phyloP scores from a whole-genome alignment of 2,888 invertebrate genomes.

The Dermolepida albohirtum region DNA sequence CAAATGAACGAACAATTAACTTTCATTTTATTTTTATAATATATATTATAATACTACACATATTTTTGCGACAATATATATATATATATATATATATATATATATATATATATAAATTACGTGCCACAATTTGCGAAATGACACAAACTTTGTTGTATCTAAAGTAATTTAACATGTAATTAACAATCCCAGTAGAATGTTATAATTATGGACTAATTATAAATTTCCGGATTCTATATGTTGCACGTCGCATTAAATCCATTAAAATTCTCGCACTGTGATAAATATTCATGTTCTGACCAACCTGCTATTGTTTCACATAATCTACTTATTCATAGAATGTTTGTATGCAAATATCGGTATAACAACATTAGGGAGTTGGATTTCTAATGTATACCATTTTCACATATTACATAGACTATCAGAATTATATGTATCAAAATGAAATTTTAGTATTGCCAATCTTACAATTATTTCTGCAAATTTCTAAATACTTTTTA shows the following conservation, averaged over 20 bases:
- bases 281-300: slow-evolving; percentile 38
- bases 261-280: slow-evolving; percentile 30
- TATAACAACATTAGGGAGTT: not conserved
- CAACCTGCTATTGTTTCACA: slow-evolving; percentile 30
- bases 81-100: no score
- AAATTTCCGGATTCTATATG: slow-evolving; percentile 17
- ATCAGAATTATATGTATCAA: no score
- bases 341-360: slow-evolving; percentile 18
- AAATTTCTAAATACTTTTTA: no score
- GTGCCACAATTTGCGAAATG: not conserved
- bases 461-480: no score
- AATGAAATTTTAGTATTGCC: no score
- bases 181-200: slow-evolving; percentile 21
- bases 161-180: slow-evolving; percentile 31
- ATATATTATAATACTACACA: no score
- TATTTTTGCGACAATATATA: no score
- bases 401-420: no score
- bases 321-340: slow-evolving; percentile 20
- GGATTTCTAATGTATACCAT: no score
- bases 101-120: no score
- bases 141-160: slow-evolving; percentile 23
- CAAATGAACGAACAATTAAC: no score
- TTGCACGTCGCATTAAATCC: slow-evolving; percentile 27
- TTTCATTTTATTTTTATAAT: no score
- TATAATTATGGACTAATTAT: slow-evolving; percentile 36